These are phyloP conservation scores for Suricata suricatta DNA, from an alignment of 2,113 vertebrate species.

Conservation along the genomic window DNA sequence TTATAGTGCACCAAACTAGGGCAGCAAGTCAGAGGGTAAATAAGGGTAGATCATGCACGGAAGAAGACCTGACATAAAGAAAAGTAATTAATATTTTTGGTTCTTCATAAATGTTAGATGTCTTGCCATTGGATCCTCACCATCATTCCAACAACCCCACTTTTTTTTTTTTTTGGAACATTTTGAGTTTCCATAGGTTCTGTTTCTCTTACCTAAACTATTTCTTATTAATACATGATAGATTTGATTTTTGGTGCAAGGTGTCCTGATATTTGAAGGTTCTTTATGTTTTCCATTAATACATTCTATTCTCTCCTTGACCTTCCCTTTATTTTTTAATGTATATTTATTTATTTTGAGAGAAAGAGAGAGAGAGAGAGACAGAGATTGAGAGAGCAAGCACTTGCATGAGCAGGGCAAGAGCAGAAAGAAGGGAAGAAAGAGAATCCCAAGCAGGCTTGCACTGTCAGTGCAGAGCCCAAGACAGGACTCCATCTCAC, in stretches of 20 bases:
- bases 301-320: background rate
- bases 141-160: background rate
- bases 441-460: too few relatives aligned
- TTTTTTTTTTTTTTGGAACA: background rate
- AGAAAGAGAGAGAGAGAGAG: too few relatives aligned
- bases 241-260: background rate
- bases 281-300: background rate
- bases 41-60: background rate
- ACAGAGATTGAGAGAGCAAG: too few relatives aligned
- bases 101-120: background rate
- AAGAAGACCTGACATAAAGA: background rate
- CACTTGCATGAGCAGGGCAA: too few relatives aligned
- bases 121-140: background rate
- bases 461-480: too few relatives aligned
- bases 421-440: too few relatives aligned
- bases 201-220: background rate
- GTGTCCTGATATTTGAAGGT: background rate
- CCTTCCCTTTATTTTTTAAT: background rate
- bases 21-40: background rate
- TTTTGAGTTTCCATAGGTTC: background rate
- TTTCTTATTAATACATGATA: background rate
- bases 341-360: too few relatives aligned
- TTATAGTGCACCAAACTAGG: background rate
- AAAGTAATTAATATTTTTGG: background rate
- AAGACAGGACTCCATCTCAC: too few relatives aligned